These are phyloP conservation scores for Acronicta aceris DNA, from an alignment of 2,888 invertebrate genomes.

Conservation along the genomic window DNA sequence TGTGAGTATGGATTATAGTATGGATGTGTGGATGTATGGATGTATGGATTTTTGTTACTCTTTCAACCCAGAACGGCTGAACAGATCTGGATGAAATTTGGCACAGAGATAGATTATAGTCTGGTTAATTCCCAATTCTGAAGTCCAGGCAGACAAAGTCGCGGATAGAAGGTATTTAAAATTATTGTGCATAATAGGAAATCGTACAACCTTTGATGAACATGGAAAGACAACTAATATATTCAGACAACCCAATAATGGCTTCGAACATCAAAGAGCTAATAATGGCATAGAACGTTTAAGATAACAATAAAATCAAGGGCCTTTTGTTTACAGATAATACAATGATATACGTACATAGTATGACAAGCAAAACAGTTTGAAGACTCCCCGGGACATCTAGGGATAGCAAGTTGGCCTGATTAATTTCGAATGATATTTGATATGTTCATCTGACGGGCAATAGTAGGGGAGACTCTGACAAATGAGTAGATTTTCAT, in stretches of 20 bases:
- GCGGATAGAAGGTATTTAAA: too few species aligned
- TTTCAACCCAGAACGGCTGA: too few species aligned
- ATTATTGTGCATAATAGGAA: background rate
- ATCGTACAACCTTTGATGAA: slow-evolving; percentile 2
- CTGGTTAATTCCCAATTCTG: too few species aligned
- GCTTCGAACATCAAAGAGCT: slow-evolving; percentile 16
- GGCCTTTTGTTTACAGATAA: slow-evolving; percentile 50
- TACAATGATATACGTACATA: slow-evolving; percentile 54
- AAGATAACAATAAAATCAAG: slow-evolving; percentile 55
- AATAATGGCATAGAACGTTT: slow-evolving; percentile 21
- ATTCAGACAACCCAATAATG: slow-evolving; percentile 5
- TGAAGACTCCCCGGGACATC: slow-evolving; percentile 59
- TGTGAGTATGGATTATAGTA: too few species aligned
- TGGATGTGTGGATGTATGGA: too few species aligned
- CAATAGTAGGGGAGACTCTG: slow-evolving; percentile 74
- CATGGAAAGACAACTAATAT: slow-evolving; percentile 10
- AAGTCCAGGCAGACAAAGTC: too few species aligned
- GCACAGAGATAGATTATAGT: too few species aligned
- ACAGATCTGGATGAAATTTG: too few species aligned
- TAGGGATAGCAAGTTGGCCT: slow-evolving; percentile 65
- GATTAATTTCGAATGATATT: slow-evolving; percentile 87
- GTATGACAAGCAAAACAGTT: slow-evolving; percentile 59
- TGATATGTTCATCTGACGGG: slow-evolving; percentile 83
- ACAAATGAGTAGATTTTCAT: slow-evolving; percentile 85
- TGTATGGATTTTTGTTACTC: too few species aligned